Evolutionary conservation across 2,888 invertebrate genomes (phyloP), one percentile per base, ranked within the genome.

Genomic region (Rhodophaea formosa): DNA sequence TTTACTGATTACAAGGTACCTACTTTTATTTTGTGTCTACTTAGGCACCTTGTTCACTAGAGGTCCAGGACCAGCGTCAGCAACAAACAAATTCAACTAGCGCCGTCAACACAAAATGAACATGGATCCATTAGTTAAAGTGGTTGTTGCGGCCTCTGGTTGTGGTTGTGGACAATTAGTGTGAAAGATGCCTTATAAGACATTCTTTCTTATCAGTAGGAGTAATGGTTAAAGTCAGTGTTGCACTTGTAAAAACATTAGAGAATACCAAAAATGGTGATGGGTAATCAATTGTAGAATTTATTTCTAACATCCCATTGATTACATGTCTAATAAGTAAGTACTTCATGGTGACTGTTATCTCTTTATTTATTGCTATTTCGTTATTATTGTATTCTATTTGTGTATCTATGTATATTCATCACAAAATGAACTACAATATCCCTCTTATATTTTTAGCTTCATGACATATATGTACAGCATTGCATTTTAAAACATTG

Each of bases 201-300:
- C 35, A 35, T 35, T 35, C 35, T 8, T 35, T 35, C 3, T 35
- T 35, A 8, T 7, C 32, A 10, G 35, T 35, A 10, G 8, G 35
- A 39, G 39, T 39, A n/a, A 8, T 35, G 63, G 63, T 75, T 76
- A 68, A 72, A 72, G 70, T 71, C 71, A 67, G 62, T 65, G 64
- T 49, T 59, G 43, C 60, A 49, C 57, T 68, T 61, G 69, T 56
- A 63, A 64, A 52, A 58, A 70, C 60, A 64, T 58, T 60, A 59
- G 54, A 57, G 32, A 58, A 67, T 66, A 66, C 68, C 68, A 69
- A 70, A 68, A 45, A 54, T 62, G 66, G 65, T 70, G 67, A 66
- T 58, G 69, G 66, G 61, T 17, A 63, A 60, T 16, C 52, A 16
- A 39, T 47, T 46, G 12, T 47, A 39, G n/a, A 3, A 12, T 12